A percentile compares a stretch with the other conserved stretches of the same genome.
Evolutionary conservation across 2,797 vertebrate genomes (phyloP).

Genomic region (Ceryle rudis): DNA sequence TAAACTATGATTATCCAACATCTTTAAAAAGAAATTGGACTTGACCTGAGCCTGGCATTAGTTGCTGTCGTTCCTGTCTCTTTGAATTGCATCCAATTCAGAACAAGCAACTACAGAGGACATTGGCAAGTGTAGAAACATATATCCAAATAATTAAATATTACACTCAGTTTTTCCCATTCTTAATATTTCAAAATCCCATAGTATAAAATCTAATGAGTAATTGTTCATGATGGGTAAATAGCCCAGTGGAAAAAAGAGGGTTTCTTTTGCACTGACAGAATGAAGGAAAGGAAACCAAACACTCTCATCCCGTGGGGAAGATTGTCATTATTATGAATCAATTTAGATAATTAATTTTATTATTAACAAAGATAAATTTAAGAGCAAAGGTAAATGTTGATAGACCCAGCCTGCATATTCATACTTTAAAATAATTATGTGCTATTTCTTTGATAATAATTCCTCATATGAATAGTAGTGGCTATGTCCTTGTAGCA

Average conservation of each 20-base stretch:
- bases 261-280: background rate
- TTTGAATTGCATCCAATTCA: slow-evolving; percentile 64
- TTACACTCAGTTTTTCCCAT: background rate
- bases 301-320: background rate
- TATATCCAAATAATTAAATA: background rate
- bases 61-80: slow-evolving; percentile 46
- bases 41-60: slow-evolving; percentile 60
- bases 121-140: slow-evolving; percentile 3
- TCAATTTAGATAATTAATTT: slow-evolving; percentile 9
- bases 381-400: background rate
- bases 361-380: slow-evolving; percentile 30
- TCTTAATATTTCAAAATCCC: slow-evolving; percentile 27
- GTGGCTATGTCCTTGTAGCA: background rate
- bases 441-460: background rate
- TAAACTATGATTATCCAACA: slow-evolving; percentile 42
- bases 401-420: background rate
- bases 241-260: slow-evolving; percentile 1
- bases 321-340: slow-evolving; percentile 40
- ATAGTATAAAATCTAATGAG: slow-evolving; percentile 1
- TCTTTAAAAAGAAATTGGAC: slow-evolving; percentile 58
- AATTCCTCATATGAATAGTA: background rate
- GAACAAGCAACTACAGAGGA: slow-evolving; percentile 29
- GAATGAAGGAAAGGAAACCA: slow-evolving; percentile 36
- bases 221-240: slow-evolving; percentile 43
- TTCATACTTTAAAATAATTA: background rate